These are phyloP conservation scores for Caenorhabditis angaria DNA, from an alignment of 2,888 invertebrate species.

Conservation along the genomic window DNA sequence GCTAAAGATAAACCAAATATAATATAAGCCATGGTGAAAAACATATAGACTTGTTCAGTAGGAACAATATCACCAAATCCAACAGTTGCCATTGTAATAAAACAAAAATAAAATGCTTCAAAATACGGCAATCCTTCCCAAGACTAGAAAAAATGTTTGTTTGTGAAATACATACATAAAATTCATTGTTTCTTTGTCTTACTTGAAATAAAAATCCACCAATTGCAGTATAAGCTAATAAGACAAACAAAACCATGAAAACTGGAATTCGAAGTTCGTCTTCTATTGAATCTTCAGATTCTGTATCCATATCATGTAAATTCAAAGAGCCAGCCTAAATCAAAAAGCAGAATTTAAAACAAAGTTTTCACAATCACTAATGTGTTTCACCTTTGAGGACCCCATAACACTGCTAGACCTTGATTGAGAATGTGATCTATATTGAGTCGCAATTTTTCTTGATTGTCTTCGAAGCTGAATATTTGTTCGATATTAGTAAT, in stretches of 20 bases:
- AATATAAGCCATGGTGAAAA: conserved; percentile 72
- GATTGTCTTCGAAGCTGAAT: conserved; percentile 68
- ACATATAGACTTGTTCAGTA: conserved; percentile 70
- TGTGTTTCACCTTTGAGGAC: conserved; percentile 43
- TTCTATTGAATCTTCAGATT: conserved; percentile 52
- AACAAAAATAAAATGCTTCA: conserved; percentile 72
- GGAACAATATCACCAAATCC: conserved; percentile 72
- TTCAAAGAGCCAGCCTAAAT: conserved; percentile 59
- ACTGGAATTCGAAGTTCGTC: conserved; percentile 67
- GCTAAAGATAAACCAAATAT: conserved; percentile 71
- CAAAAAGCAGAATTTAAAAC: background rate
- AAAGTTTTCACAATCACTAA: background rate
- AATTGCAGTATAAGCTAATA: conserved; percentile 69
- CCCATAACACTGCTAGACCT: conserved; percentile 51
- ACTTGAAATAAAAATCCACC: conserved; percentile 69
- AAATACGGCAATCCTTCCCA: conserved; percentile 69
- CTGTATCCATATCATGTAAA: conserved; percentile 66
- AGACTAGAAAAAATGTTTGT: conserved; percentile 35
- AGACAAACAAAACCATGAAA: conserved; percentile 70
- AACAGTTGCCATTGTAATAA: conserved; percentile 73
- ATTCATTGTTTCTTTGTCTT: background rate
- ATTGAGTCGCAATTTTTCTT: conserved; percentile 61
- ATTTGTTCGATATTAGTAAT: too few species aligned
- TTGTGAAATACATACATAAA: too few species aligned
- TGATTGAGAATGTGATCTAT: conserved; percentile 59